Conservation (phyloP, 2,113 vertebrate species). For the Pterocles orientalis region DNA sequence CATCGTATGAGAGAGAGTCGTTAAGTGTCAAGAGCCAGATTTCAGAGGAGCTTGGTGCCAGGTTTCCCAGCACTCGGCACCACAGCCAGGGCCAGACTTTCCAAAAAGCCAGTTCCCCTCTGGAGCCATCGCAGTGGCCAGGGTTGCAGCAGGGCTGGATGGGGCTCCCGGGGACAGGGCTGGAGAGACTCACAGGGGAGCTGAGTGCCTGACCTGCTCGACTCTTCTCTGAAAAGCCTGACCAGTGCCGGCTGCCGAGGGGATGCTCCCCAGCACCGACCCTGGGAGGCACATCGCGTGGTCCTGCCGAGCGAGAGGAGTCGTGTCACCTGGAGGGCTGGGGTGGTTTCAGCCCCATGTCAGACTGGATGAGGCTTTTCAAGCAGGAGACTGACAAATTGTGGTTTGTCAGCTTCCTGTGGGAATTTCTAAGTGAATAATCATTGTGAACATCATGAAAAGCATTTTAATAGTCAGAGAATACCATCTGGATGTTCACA, state of each 20-base stretch:
- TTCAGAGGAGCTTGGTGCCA: conserved; percentile 16
- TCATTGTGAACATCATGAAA: conserved; percentile 56
- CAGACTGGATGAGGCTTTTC: not conserved
- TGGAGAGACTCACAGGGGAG: not conserved
- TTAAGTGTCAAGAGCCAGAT: conserved; percentile 43
- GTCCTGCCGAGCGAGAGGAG: fast-evolving
- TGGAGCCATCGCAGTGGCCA: not conserved
- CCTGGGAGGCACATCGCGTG: fast-evolving
- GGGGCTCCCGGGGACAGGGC: not conserved
- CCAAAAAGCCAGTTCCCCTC: conserved; percentile 1
- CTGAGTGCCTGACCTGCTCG: not conserved
- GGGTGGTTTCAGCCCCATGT: not conserved
- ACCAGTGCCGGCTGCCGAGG: fast-evolving
- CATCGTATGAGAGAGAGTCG: not conserved
- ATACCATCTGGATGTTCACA: conserved; percentile 63
- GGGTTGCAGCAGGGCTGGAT: not conserved
- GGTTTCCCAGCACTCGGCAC: conserved; percentile 35
- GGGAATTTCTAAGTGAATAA: conserved; percentile 64
- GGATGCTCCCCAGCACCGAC: not conserved
- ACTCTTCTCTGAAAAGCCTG: not conserved
- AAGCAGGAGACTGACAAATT: conserved; percentile 26
- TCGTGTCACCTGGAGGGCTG: not conserved
- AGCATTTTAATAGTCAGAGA: conserved; percentile 60
- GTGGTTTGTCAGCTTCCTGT: conserved; percentile 56
- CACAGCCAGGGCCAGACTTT: not conserved